These are phyloP conservation scores for Phania funesta DNA, from an alignment of 2,888 invertebrate genomes.

Conservation along the genomic window DNA sequence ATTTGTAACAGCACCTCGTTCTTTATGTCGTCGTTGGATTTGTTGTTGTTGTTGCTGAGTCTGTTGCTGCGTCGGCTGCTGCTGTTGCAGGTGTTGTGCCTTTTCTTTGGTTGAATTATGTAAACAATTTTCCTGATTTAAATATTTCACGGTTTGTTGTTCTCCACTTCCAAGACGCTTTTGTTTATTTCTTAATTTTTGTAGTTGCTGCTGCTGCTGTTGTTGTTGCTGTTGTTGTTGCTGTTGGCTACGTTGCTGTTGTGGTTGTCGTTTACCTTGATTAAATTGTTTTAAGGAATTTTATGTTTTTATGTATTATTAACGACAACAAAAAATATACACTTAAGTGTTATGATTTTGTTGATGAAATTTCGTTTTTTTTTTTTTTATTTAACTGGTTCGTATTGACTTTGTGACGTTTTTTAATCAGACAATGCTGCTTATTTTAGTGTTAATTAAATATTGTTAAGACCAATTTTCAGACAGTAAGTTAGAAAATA, in stretches of 20 bases:
- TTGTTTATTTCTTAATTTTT: constrained; percentile 37
- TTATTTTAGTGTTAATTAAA: not conserved
- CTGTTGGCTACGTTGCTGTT: constrained; percentile 38
- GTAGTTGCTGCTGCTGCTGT: constrained; percentile 15
- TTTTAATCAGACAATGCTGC: not conserved
- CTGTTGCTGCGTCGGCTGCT: constrained; percentile 47
- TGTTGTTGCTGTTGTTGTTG: constrained; percentile 46
- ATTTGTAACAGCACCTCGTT: constrained; percentile 45
- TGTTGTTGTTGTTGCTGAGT: constrained; percentile 55
- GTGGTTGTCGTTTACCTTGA: constrained; percentile 63
- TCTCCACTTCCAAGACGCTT: constrained; percentile 50
- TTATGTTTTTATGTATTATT: constrained; percentile 57
- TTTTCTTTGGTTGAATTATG: constrained; percentile 32
- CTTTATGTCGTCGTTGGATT: constrained; percentile 37
- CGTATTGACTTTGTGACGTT: not conserved
- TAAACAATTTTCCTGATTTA: constrained; percentile 49
- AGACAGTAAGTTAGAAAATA: not conserved
- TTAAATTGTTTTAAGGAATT: constrained; percentile 67
- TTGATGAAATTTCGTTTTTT: constrained; percentile 6
- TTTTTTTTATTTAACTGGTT: not conserved
- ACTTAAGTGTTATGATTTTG: constrained; percentile 31
- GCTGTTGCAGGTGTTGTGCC: constrained; percentile 55
- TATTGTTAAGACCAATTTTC: constrained; percentile 10
- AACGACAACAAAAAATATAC: constrained; percentile 39
- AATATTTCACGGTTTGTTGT: constrained; percentile 21